Evolutionary conservation across 2,797 vertebrate species (phyloP).

Genomic region (Fistularia commersonii): DNA sequence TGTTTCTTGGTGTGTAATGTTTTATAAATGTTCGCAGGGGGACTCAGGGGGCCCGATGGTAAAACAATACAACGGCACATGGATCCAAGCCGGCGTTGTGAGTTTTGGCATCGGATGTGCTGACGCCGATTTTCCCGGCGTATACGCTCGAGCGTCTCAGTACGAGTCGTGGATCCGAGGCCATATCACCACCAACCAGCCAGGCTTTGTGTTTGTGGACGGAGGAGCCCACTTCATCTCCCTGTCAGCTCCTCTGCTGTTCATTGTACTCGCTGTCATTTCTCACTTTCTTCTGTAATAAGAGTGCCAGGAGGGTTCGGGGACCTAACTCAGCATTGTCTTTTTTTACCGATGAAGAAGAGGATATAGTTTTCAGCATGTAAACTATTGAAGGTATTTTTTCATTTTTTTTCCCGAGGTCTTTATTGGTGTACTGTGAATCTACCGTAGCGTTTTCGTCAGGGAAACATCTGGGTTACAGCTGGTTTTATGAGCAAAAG

Average conservation of each 20-base stretch:
- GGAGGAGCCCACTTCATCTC: not conserved
- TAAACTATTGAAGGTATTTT: no score
- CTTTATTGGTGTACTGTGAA: no score
- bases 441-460: no score
- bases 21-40: constrained; percentile 35
- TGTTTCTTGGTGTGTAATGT: not conserved
- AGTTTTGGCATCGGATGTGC: constrained; percentile 51
- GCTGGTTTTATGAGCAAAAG: no score
- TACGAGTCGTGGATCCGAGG: constrained; percentile 58
- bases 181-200: not conserved
- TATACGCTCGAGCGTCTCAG: constrained; percentile 54
- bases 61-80: constrained; percentile 5
- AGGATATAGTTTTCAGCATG: no score
- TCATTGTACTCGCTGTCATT: not conserved
- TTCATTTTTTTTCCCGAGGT: no score
- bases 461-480: no score
- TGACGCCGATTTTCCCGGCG: constrained; percentile 21
- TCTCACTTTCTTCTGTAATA: not conserved
- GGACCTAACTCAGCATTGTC: no score
- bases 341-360: no score
- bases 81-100: constrained; percentile 54
- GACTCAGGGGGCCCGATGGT: constrained; percentile 64
- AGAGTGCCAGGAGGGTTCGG: no score
- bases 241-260: constrained; percentile 1
- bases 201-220: constrained; percentile 17